Evolutionary conservation across 2,113 vertebrate species (phyloP), one percentile per base, ranked within the genome.

Genomic region (Phainopepla nitens): DNA sequence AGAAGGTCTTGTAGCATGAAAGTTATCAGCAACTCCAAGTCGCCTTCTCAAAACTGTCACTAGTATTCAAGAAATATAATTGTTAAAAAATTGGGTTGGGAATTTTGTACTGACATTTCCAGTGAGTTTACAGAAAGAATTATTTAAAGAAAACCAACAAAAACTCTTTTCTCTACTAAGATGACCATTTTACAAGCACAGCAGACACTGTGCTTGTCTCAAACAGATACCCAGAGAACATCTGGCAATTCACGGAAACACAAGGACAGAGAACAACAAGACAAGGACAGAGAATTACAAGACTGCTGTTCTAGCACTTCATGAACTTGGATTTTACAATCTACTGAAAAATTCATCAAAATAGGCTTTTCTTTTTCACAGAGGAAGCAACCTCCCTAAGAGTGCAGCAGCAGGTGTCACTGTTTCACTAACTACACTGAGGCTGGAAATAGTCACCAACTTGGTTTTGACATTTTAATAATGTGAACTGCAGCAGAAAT

Each of bases 381-480:
- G 41, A 54, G 33, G n/a, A 85, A 54, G 19, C 39, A 77, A 39
- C 36, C 20, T 78, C 69, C 41, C 41, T 20, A 0, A 11, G 75
- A 90, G 25, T 2, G 49, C 44, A 93, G 95, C 95, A 96, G 94
- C 96, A 96, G 90, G 90, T 96, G 96, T 96, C 96, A 96, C 86
- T 94, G 61, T 95, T 96, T 71, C 90, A 81, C 78, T 83, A 18
- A 73, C 35, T 78, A 75, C 94, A 77, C n/a, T 7, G 39, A 93
- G 76, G 41, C 61, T 92, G 25, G 33, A 89, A 78, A 86, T 3
- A 50, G 39, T 57, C 69, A 93, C 64, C 81, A 77, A 96, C 41
- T 93, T 80, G 76, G 3, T 96, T 96, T 89, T 93, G 80, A 87
- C 31, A 69, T 92, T 92, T 93, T 71, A 68, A 35, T 53, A 64